A percentile compares a stretch with the other conserved stretches of the same genome.
Conservation (phyloP, 2,888 invertebrate species). For the Neocrepidodera transversa region DNA sequence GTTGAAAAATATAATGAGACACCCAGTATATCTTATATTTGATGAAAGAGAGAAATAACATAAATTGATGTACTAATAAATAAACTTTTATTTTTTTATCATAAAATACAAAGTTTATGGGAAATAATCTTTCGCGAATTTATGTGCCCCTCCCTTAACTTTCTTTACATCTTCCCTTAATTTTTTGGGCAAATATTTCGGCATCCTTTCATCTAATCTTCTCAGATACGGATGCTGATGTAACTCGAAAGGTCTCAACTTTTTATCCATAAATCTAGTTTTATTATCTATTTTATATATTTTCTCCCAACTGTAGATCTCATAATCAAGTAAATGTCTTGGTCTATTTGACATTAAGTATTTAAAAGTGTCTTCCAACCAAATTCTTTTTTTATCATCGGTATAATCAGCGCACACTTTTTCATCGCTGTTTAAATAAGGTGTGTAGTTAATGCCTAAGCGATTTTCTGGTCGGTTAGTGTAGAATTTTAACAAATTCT, state of each 20-base stretch:
- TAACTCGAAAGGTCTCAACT: slow-evolving; percentile 74
- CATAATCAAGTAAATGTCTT: slow-evolving; percentile 68
- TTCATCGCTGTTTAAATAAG: slow-evolving; percentile 71
- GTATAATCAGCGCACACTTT: slow-evolving; percentile 72
- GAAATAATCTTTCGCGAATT: slow-evolving; percentile 73
- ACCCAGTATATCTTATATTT: too few relatives aligned
- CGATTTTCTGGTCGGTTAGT: slow-evolving; percentile 71
- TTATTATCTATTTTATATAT: slow-evolving; percentile 79
- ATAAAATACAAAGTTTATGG: slow-evolving; percentile 58
- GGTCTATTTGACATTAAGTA: slow-evolving; percentile 73
- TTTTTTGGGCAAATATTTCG: slow-evolving; percentile 74
- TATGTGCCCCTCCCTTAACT: slow-evolving; percentile 61
- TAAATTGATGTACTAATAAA: too few relatives aligned
- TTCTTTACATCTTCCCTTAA: slow-evolving; percentile 68
- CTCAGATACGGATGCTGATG: slow-evolving; percentile 69
- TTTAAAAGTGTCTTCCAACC: slow-evolving; percentile 75
- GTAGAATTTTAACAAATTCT: slow-evolving; percentile 76
- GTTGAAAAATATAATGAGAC: too few relatives aligned
- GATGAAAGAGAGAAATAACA: too few relatives aligned
- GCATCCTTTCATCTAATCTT: slow-evolving; percentile 71
- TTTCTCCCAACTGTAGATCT: slow-evolving; percentile 81
- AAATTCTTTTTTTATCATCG: slow-evolving; percentile 71
- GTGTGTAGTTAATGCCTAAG: slow-evolving; percentile 70
- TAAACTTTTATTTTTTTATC: neutral
- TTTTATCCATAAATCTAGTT: slow-evolving; percentile 73